Evolutionary conservation across 2,797 vertebrate genomes (phyloP), one percentile per base, ranked within the genome.

Genomic region (Rhinichthys osculus): DNA sequence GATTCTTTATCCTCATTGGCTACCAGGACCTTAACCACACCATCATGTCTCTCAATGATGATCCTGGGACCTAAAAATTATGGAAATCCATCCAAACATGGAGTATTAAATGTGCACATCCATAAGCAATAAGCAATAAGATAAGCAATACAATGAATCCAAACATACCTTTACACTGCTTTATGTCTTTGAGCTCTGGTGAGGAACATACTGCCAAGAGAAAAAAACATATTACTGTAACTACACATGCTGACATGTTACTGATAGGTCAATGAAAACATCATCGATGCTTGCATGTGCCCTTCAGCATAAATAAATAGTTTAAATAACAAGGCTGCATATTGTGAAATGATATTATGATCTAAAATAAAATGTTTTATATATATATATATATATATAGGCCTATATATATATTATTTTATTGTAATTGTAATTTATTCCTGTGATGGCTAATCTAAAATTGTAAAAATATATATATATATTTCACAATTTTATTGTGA

Each of bases 61-160:
- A 95, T 16, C 27, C 0, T 87, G 4, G 93, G 93, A 67, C 89
- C 95, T 96, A 10, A 78, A 42, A 59, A 59, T 27, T 0, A 79
- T 27, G 38, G 38, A 38, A 4, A 38, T 5, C 3, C 42, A 14
- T 33, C 2, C 4, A 67, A 47, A 77, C 59, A 76, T 19, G 2
- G 4, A 30, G 11, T 40, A 27, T 27, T 5, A 33, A 27, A 27
- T 27, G 27, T 27, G 27, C 27, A 27, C 27, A 27, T 27, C 27
- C 27, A 27, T 27, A 27, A 27, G 27, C 27, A 27, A 27, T 27
- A 27, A 27, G 27, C 27, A 27, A 27, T 27, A 27, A 27, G 16
- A 47, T 62, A 21, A 4, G 40, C 10, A 82, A 74, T 3, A 17
- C 54, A 62, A 17, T 50, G 4, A 50, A 33, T 44, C 19, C 19